These are phyloP conservation scores for Omphaloscelis lunosa DNA, from an alignment of 2,888 invertebrate genomes.

Conservation along the genomic window DNA sequence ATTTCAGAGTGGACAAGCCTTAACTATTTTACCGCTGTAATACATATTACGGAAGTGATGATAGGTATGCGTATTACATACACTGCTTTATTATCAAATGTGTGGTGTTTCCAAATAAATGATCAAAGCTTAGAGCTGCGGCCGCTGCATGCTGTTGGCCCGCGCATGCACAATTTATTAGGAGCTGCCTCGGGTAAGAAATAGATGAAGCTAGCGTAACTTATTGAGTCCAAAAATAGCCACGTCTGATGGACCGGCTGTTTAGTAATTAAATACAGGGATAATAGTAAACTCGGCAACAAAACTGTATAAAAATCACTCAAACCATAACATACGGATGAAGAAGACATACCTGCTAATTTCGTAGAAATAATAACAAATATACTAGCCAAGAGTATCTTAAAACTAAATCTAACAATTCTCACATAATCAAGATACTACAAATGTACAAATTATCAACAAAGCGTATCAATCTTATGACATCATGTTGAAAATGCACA, in stretches of 20 bases:
- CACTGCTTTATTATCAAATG: background rate
- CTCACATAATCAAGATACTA: background rate
- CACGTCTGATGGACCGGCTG: conserved; percentile 2
- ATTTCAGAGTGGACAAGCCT: too few species aligned
- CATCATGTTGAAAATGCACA: conserved; percentile 51
- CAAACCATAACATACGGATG: background rate
- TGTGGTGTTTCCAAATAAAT: background rate
- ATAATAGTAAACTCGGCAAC: background rate
- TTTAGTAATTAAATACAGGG: background rate
- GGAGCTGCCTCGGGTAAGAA: conserved; percentile 9
- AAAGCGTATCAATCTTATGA: conserved; percentile 40
- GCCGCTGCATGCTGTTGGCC: background rate
- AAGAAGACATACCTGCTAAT: background rate
- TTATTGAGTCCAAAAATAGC: conserved; percentile 31
- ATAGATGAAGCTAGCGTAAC: conserved; percentile 35
- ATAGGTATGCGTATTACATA: background rate
- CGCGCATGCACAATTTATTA: conserved; percentile 24
- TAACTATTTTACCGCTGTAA: background rate
- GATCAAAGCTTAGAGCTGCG: background rate
- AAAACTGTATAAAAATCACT: background rate
- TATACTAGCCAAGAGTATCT: background rate
- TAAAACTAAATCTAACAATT: conserved; percentile 2
- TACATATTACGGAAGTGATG: background rate
- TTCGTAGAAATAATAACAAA: conserved; percentile 1
- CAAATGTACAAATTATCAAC: background rate